A percentile compares a stretch with the other conserved stretches of the same genome.
phyloP scores from a whole-genome alignment of 2,797 vertebrate genomes.

The Stomatorhinus walkeri region DNA sequence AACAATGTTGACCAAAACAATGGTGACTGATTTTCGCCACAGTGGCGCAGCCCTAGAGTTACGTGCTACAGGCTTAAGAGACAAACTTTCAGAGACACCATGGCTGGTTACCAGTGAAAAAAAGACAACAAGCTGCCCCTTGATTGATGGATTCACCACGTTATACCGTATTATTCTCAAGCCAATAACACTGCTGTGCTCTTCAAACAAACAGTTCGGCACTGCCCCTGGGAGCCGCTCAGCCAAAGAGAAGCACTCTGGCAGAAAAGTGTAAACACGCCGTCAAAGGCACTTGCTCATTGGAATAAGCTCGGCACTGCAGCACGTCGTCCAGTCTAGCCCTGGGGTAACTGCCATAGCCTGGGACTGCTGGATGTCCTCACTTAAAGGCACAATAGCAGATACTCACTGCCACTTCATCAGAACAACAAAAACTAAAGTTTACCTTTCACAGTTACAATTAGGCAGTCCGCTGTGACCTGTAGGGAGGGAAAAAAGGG shows the following conservation, averaged over 20 bases:
- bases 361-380: neutral
- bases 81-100: neutral
- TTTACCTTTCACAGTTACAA: slow-evolving; percentile 24
- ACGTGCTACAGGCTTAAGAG: neutral
- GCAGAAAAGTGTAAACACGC: neutral
- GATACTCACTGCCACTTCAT: neutral
- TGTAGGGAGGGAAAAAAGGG: neutral
- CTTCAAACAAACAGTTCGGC: neutral
- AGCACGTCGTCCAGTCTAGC: neutral
- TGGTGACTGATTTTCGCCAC: neutral
- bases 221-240: neutral
- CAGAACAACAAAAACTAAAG: neutral
- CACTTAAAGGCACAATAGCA: neutral
- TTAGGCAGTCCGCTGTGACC: slow-evolving; percentile 15
- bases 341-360: too few relatives aligned
- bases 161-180: neutral
- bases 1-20: neutral
- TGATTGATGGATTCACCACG: neutral
- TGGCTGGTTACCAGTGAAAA: neutral
- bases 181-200: neutral
- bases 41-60: neutral
- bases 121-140: neutral
- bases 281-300: neutral
- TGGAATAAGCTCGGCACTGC: neutral
- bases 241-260: neutral